These are phyloP conservation scores for Archivesica marissinica DNA, from an alignment of 1,140 invertebrate species.

Conservation along the genomic window DNA sequence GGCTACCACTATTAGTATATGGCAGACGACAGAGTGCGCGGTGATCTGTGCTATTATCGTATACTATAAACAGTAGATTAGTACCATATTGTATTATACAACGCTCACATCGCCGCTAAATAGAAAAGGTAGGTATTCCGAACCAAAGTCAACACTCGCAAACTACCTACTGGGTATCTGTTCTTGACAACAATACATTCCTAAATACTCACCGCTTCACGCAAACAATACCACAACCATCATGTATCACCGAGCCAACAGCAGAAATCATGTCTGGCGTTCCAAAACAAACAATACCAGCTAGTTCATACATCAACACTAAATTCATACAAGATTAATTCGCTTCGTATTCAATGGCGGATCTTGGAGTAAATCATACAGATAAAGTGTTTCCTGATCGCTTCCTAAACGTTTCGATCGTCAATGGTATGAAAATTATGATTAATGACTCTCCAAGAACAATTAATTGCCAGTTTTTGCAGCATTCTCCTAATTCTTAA, in stretches of 20 bases:
- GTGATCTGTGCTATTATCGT: no score
- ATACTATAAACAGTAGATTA: no score
- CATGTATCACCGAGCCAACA: neutral
- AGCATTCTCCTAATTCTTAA: constrained; percentile 44
- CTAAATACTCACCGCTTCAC: no score
- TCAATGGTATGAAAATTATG: constrained; percentile 57
- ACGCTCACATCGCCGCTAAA: no score
- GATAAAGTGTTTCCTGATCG: constrained; percentile 35
- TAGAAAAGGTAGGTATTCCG: no score
- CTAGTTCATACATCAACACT: constrained; percentile 8
- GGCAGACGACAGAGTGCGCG: no score
- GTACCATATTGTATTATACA: no score
- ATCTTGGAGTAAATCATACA: constrained; percentile 20
- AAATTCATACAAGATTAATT: constrained; percentile 45
- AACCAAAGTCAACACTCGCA: no score
- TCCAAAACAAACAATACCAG: constrained; percentile 22
- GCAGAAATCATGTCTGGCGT: neutral
- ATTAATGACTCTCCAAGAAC: constrained; percentile 50
- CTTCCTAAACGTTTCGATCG: constrained; percentile 22
- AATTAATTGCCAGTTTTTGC: constrained; percentile 59
- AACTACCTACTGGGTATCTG: no score
- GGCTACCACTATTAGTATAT: no score
- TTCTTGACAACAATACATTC: constrained; percentile 15
- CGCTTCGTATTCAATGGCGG: constrained; percentile 53
- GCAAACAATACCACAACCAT: neutral